Evolutionary conservation across 2,113 vertebrate species (phyloP), one percentile per base, ranked within the genome.

Genomic region (Ovis aries): DNA sequence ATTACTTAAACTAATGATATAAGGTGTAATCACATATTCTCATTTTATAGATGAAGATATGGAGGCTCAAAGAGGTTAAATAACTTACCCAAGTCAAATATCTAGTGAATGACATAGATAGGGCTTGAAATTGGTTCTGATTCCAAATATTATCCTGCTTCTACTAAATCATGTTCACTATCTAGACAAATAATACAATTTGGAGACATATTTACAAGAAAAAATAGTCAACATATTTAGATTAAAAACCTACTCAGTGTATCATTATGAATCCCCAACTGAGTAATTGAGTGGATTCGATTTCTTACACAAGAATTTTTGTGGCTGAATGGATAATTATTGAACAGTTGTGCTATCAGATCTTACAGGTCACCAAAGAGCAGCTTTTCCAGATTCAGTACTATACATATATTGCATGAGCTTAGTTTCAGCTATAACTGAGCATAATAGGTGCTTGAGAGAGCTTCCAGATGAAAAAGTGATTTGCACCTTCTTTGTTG

Each of bases 281-380:
- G 33, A n/a, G 36, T 90, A 97, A 97, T 25, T 71, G 92, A 92
- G 91, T 53, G 74, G 85, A 96, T 94, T 98, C 64, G 36, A 27
- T 86, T 92, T 95, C 71, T 60, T 82, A 80, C 55, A 82, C 64
- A 96, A 93, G 62, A 40, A 89, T 98, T 96, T 96, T 55, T 71
- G 36, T 91, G 52, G 29, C n/a, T 94, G 50, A 95, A 86, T 96
- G 77, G 87, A 62, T 67, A 95, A 96, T 96, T 98, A 97, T 60
- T 90, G 83, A 93, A 94, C 25, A 74, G 25, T 13, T 91, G 43
- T 88, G 55, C 31, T 89, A 53, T 83, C 48, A 23, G 88, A 91
- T 94, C n/a, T 78, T 71, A 96, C 40, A 82, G 60, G 59, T 96
- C 81, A 74, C 21, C 9, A 25, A 48, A 95, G 25, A 91, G 7